Conservation (phyloP, 1,140 invertebrate genomes). For the Lutraria rhynchaena region DNA sequence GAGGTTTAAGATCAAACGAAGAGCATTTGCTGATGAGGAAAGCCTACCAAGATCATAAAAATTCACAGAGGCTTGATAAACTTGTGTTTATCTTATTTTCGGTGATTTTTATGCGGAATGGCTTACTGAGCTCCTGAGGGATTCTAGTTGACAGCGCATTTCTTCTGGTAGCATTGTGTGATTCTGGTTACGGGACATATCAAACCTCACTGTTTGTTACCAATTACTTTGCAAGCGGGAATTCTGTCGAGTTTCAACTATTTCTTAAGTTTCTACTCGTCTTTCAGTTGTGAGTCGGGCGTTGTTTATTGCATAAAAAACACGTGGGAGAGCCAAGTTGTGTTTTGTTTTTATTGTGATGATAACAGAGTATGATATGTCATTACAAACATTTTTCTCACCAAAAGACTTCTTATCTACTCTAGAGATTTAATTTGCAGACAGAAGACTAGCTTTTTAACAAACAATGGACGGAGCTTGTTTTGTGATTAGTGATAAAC, state of each 20-base stretch:
- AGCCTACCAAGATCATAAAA: conserved; percentile 33
- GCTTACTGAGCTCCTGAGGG: background rate
- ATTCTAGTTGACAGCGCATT: conserved; percentile 27
- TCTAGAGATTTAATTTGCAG: conserved; percentile 35
- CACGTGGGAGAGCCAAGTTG: conserved; percentile 33
- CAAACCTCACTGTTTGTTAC: conserved; percentile 1
- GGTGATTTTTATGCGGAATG: conserved; percentile 32
- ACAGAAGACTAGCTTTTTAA: background rate
- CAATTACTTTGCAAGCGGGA: conserved; percentile 31
- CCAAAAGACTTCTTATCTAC: conserved; percentile 27
- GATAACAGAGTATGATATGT: conserved; percentile 41
- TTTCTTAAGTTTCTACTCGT: conserved; percentile 40
- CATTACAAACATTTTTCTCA: conserved; percentile 39
- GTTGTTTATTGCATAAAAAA: conserved; percentile 36
- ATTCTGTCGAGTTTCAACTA: conserved; percentile 16
- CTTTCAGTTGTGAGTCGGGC: conserved; percentile 1
- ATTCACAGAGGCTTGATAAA: conserved; percentile 40
- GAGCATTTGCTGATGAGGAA: conserved; percentile 20
- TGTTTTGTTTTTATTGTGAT: conserved; percentile 43
- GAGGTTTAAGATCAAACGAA: conserved; percentile 11
- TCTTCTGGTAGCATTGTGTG: background rate
- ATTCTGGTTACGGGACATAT: conserved; percentile 14
- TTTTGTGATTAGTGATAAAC: conserved; percentile 1
- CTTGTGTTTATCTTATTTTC: conserved; percentile 47
- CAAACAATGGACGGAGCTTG: conserved; percentile 21